phyloP scores from a whole-genome alignment of 2,888 invertebrate genomes.

The Panzeria rudis region DNA sequence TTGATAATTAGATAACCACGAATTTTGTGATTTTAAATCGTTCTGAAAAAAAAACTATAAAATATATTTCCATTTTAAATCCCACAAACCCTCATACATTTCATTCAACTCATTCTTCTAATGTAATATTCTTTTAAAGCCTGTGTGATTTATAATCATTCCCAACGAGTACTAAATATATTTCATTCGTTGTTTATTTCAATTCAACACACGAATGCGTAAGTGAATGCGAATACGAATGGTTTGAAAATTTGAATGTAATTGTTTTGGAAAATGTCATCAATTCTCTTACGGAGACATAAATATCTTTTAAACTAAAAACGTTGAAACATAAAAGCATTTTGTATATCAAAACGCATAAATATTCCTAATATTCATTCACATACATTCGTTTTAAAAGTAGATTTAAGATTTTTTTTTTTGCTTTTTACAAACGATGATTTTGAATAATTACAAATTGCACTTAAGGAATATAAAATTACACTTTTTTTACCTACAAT shows the following conservation, averaged over 20 bases:
- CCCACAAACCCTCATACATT: constrained; percentile 20
- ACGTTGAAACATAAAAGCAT: constrained; percentile 53
- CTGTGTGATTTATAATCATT: constrained; percentile 60
- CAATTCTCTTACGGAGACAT: constrained; percentile 66
- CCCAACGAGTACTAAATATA: background rate
- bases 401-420: constrained; percentile 14
- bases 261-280: constrained; percentile 70
- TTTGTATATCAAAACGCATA: constrained; percentile 45
- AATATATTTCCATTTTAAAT: constrained; percentile 21
- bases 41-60: background rate
- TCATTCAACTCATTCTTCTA: constrained; percentile 44
- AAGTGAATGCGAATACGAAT: constrained; percentile 25
- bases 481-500: constrained; percentile 61
- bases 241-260: constrained; percentile 55
- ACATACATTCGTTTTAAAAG: constrained; percentile 10
- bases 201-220: constrained; percentile 49
- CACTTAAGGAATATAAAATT: constrained; percentile 77
- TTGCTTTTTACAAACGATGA: constrained; percentile 71
- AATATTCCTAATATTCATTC: constrained; percentile 25
- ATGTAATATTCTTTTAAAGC: constrained; percentile 41
- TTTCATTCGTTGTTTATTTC: constrained; percentile 42
- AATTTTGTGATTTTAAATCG: constrained; percentile 17
- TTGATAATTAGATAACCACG: constrained; percentile 5
- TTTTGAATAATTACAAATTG: constrained; percentile 81
- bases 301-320: constrained; percentile 60